Evolutionary conservation across 2,888 invertebrate genomes (phyloP).

Genomic region (Amphipyra tragopoginis): DNA sequence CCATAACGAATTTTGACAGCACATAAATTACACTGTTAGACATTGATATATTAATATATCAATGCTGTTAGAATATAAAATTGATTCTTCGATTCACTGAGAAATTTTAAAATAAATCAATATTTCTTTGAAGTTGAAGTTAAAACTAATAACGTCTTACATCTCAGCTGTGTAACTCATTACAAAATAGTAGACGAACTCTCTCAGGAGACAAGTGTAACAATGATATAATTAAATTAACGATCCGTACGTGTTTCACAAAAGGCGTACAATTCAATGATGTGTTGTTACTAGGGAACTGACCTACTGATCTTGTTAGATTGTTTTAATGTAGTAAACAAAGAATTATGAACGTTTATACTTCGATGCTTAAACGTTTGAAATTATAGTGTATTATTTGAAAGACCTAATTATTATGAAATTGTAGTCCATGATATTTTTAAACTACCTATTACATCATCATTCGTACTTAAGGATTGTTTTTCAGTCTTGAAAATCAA

Average conservation of each 20-base stretch:
- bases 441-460: too few relatives aligned
- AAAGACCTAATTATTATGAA: not conserved
- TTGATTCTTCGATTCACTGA: not conserved
- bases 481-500: too few relatives aligned
- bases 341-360: constrained; percentile 19
- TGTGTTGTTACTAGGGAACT: constrained; percentile 30
- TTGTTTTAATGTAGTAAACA: constrained; percentile 29
- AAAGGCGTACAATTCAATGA: constrained; percentile 40
- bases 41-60: too few relatives aligned
- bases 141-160: not conserved
- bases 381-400: not conserved
- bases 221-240: constrained; percentile 59
- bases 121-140: not conserved
- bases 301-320: constrained; percentile 48
- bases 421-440: too few relatives aligned
- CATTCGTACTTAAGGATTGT: too few relatives aligned
- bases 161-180: constrained; percentile 15
- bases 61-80: too few relatives aligned
- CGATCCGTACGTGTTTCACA: constrained; percentile 47
- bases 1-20: constrained; percentile 10
- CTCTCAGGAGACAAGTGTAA: constrained; percentile 48
- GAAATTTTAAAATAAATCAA: not conserved
- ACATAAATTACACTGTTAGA: not conserved
- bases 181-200: constrained; percentile 38
- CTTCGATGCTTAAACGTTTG: not conserved